Evolutionary conservation across 2,888 invertebrate species (phyloP), one percentile per base, ranked within the genome.

Genomic region (Lacanobia wlatinum): DNA sequence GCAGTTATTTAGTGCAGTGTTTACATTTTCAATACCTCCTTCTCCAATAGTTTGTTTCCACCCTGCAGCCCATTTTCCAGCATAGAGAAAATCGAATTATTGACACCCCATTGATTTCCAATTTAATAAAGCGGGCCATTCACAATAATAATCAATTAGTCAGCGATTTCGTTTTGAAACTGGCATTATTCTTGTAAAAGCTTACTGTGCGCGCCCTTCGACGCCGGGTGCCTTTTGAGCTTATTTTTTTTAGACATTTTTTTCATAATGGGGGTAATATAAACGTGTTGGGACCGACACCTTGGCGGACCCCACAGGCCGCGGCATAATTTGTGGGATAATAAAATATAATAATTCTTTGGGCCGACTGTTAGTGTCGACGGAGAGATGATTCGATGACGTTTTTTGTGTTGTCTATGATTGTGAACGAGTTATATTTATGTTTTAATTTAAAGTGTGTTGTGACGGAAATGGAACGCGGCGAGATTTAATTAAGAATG

Each of bases 111-210:
- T 92, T 88, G 92, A 86, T 91, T 78, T 90, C 86, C 89, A 90
- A 91, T 92, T 90, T 90, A 92, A 91, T 92, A 92, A 90, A 90
- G 85, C 85, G 67, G 72, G 78, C 89, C 87, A 92, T 94, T 92
- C 92, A 93, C 87, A 92, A 92, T 95, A 92, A 92, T 95, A 92
- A 92, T 95, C 94, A 95, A 95, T 95, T 95, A 95, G 94, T 94
- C 94, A 94, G 94, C 94, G 90, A 91, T 93, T 94, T 92, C 88
- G 85, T 87, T 90, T 89, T 87, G 88, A 91, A 91, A 90, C 90
- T 89, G 85, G 88, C 87, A 91, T 94, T 92, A 92, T 91, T 91
- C 89, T 90, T 90, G 90, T 92, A 91, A 93, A 94, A 93, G 92
- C 91, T 87, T 87, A 88, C 89, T 90, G 89, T 90, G 82, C 79